Percentiles rank a stretch among this genome's conserved stretches.
Conservation (phyloP, 2,888 invertebrate species). For the Dioctria rufipes region DNA sequence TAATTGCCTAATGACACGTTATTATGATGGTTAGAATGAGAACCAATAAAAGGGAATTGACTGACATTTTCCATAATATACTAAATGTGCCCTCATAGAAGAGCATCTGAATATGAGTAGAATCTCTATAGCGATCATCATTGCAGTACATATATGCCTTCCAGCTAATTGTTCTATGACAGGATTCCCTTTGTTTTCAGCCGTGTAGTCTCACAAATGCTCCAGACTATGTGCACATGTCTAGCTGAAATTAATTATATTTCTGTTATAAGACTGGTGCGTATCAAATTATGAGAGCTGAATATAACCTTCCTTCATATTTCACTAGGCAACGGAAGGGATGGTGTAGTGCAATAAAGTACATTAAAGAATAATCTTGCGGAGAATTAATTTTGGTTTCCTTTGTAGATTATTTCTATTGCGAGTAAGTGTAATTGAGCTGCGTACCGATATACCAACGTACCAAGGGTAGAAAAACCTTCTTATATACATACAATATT, state of each 20-base stretch:
- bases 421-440: too few relatives aligned
- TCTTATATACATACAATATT: too few relatives aligned
- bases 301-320: too few relatives aligned
- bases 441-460: too few relatives aligned
- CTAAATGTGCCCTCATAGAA: constrained; percentile 7
- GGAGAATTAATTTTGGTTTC: too few relatives aligned
- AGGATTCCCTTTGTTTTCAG: constrained; percentile 35
- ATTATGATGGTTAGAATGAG: constrained; percentile 31
- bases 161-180: constrained; percentile 46
- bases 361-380: too few relatives aligned
- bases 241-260: constrained; percentile 42
- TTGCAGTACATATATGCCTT: constrained; percentile 14
- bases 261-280: constrained; percentile 18
- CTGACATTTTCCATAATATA: constrained; percentile 48
- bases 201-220: background rate
- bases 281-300: constrained; percentile 4
- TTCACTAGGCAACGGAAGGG: too few relatives aligned
- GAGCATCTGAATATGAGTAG: background rate
- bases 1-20: constrained; percentile 54
- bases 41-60: constrained; percentile 51
- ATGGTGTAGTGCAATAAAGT: too few relatives aligned
- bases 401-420: too few relatives aligned
- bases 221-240: background rate
- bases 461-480: too few relatives aligned
- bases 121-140: background rate